Evolutionary conservation across 2,113 vertebrate species (phyloP), one percentile per base, ranked within the genome.

Genomic region (Dissostichus mawsoni): DNA sequence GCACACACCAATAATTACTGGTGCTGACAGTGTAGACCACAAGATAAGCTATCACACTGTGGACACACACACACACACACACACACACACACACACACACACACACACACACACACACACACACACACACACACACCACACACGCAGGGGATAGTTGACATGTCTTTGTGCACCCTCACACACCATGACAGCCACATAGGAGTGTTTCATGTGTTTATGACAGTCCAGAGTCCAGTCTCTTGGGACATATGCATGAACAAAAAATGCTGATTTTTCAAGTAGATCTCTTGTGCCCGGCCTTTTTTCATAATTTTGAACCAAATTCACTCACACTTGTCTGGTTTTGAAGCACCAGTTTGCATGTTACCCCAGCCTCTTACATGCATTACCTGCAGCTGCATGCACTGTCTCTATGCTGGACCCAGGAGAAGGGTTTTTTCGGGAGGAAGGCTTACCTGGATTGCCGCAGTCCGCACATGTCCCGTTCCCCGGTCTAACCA

Each of bases 401-500:
- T 12, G 66, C 67, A 7, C 48, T 8, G 44, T 2, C 44, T 65
- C 29, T 57, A 41, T 1, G 47, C 5, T 41, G 36, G 36, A 8
- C 8, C 36, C 36, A 8, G 36, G 36, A 41, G 7, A 7, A 5
- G 36, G 36, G 36, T 8, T 41, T 8, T 41, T 41, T 41, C 36
- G 57, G 13, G 11, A 10, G 50, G 8, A 1, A 52, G 8, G 0
- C 59, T 56, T 84, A 94, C 93, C 93, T 93, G 93, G 90, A 61
- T 93, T 94, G 84, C 91, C 93, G 93, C 93, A 94, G 90, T 94
- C 92, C 17, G 91, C 92, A 64, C 93, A 94, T 64, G 80, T 83
- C 9, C 85, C 91, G 87, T 94, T 93, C 50, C 87, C 92, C 16
- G 90, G 67, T 90, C 80, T 85, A 18, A 56, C 69, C 84, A 93